phyloP scores from a whole-genome alignment of 2,888 invertebrate species.

The Drosophila gaucha region DNA sequence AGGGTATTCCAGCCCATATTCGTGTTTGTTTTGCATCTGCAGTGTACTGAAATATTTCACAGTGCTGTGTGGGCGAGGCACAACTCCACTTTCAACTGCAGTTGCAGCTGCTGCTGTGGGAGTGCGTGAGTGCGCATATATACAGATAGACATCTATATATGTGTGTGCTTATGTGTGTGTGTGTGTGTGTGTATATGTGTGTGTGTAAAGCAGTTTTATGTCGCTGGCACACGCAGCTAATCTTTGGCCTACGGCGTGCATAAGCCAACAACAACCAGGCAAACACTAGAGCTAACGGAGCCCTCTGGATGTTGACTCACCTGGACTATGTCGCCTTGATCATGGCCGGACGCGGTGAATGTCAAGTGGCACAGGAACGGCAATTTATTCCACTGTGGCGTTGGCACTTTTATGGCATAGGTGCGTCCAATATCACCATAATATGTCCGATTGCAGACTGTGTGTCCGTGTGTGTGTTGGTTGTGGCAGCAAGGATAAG shows the following conservation, averaged over 20 bases:
- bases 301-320: conserved; percentile 78
- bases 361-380: conserved; percentile 95
- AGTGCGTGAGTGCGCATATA: not conserved
- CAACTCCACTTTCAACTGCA: conserved; percentile 6
- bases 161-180: conserved; percentile 24
- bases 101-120: conserved; percentile 11
- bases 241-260: conserved; percentile 67
- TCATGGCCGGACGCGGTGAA: conserved; percentile 95
- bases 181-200: too few species aligned
- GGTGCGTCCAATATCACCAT: conserved; percentile 93
- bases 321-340: conserved; percentile 95
- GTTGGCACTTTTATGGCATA: conserved; percentile 91
- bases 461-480: too few species aligned
- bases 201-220: conserved; percentile 65
- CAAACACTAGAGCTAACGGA: conserved; percentile 28
- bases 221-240: conserved; percentile 60
- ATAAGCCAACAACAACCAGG: conserved; percentile 55
- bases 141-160: conserved; percentile 6
- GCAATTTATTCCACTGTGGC: conserved; percentile 90
- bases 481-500: conserved; percentile 28
- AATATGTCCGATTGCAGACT: conserved; percentile 96
- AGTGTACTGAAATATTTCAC: conserved; percentile 58
- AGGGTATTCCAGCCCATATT: conserved; percentile 6
- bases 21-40: conserved; percentile 16
- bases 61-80: conserved; percentile 19